Evolutionary conservation across 2,888 invertebrate genomes (phyloP).

Genomic region (Tenthredo notha): DNA sequence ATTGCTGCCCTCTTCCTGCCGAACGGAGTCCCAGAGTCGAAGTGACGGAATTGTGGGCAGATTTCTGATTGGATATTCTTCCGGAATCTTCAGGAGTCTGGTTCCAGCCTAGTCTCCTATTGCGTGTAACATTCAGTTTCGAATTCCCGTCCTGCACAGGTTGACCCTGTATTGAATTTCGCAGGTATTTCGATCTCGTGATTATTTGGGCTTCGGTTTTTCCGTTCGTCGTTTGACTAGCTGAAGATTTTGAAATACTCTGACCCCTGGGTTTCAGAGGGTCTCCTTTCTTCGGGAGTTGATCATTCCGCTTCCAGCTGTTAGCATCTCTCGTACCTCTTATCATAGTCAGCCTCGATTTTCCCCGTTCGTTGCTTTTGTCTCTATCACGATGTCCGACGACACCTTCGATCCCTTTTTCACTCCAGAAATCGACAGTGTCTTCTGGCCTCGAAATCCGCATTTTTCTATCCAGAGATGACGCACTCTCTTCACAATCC

Average conservation of each 20-base stretch:
- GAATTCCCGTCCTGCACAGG: not conserved
- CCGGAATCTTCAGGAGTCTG: not conserved
- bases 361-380: not conserved
- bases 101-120: not conserved
- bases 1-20: not conserved
- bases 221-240: not conserved
- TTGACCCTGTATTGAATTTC: not conserved
- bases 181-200: conserved; percentile 6
- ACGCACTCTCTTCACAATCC: not conserved
- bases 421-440: not conserved
- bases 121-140: not conserved
- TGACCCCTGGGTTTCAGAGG: not conserved
- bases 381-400: not conserved
- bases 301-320: not conserved
- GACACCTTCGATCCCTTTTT: not conserved
- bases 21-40: not conserved
- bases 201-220: not conserved
- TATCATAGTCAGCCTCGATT: not conserved
- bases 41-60: not conserved
- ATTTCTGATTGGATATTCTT: not conserved
- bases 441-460: not conserved
- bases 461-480: not conserved
- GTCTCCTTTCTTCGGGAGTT: not conserved
- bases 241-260: not conserved
- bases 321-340: not conserved